Evolutionary conservation across 1,140 invertebrate species (phyloP).

Genomic region (Leguminivora glycinivorella): DNA sequence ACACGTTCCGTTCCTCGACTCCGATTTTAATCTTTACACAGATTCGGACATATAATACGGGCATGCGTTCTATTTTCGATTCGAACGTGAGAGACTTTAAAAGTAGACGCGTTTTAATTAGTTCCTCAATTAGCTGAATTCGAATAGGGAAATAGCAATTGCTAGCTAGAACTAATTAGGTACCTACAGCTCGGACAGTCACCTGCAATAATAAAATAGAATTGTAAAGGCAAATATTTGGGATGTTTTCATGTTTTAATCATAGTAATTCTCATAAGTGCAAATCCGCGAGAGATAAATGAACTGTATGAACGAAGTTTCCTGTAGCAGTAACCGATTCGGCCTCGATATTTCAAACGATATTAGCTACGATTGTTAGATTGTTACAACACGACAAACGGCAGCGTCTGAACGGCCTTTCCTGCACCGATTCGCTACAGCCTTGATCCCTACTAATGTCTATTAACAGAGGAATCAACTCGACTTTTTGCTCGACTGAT

Average conservation of each 20-base stretch:
- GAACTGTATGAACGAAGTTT: conserved; percentile 12
- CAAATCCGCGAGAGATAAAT: neutral
- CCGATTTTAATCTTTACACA: neutral
- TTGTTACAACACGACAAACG: neutral
- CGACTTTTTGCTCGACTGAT: conserved; percentile 39
- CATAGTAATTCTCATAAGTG: neutral
- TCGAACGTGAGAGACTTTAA: neutral
- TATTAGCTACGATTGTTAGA: neutral
- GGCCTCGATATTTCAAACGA: conserved; percentile 17
- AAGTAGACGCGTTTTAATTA: conserved; percentile 13
- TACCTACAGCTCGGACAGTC: neutral
- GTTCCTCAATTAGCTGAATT: conserved; percentile 24
- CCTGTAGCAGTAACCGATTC: conserved; percentile 11
- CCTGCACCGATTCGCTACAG: conserved; percentile 41
- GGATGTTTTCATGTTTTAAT: neutral
- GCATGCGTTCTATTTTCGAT: neutral
- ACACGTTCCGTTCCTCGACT: conserved; percentile 12
- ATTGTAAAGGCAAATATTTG: no score
- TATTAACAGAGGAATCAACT: conserved; percentile 29
- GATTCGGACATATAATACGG: neutral
- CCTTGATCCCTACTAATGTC: conserved; percentile 34
- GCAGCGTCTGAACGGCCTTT: conserved; percentile 30
- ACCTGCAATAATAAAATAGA: no score
- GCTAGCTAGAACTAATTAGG: neutral
- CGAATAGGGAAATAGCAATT: conserved; percentile 11